Evolutionary conservation across 2,797 vertebrate species (phyloP).

Genomic region (Todus mexicanus): DNA sequence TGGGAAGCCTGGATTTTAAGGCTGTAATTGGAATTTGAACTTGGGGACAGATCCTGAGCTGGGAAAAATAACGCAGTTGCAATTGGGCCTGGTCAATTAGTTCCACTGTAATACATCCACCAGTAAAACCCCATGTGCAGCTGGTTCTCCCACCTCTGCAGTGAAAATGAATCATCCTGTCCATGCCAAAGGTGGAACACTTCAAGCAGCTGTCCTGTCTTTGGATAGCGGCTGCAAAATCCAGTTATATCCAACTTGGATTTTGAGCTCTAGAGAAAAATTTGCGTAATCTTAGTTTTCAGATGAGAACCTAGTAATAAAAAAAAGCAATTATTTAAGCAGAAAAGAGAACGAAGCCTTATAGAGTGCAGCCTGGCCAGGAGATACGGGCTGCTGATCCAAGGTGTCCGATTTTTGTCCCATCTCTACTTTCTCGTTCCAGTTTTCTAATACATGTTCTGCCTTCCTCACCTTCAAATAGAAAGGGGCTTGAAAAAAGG

Average conservation of each 20-base stretch:
- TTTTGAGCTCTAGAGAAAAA: background rate
- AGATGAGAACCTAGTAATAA: background rate
- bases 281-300: background rate
- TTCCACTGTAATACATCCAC: background rate
- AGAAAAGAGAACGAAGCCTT: background rate
- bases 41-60: background rate
- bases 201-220: background rate
- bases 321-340: background rate
- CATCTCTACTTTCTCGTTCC: background rate
- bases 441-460: background rate
- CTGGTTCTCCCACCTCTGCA: background rate
- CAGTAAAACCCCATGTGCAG: background rate
- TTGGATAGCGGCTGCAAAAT: background rate
- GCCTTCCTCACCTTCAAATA: background rate
- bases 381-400: background rate
- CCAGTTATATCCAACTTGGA: background rate
- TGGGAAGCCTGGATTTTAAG: constrained; percentile 10
- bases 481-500: background rate
- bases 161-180: background rate
- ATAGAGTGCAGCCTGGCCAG: background rate
- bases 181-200: fast-evolving
- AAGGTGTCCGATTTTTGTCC: background rate
- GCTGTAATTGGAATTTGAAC: background rate
- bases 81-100: background rate
- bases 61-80: background rate